Percentiles rank a stretch among this genome's conserved stretches.
These are phyloP conservation scores for Parazoanthus swiftii DNA, from an alignment of 92 coral and sea anemone species.

Conservation along the genomic window DNA sequence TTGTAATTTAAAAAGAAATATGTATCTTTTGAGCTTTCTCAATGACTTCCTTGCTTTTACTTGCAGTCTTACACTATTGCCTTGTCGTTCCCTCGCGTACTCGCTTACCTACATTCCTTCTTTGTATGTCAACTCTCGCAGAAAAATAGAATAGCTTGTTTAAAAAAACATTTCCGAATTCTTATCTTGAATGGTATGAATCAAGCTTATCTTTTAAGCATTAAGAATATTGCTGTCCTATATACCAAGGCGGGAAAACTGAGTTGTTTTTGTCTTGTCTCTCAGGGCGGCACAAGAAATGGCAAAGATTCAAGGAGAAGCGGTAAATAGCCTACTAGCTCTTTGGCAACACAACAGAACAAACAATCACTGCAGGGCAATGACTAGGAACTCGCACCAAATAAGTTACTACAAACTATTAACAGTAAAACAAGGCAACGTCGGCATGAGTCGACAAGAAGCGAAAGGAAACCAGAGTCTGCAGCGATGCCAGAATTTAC, in stretches of 20 bases:
- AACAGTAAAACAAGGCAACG: no score
- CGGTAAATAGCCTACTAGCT: constrained; percentile 38
- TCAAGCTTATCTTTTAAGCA: neutral
- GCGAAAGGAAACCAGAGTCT: no score
- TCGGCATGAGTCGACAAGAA: no score
- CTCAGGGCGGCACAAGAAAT: constrained; percentile 86
- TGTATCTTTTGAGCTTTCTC: no score
- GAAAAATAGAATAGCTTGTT: neutral
- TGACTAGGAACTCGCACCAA: neutral
- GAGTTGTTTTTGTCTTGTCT: neutral
- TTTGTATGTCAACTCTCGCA: neutral
- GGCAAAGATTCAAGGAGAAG: constrained; percentile 73
- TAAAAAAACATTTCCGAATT: neutral
- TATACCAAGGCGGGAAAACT: neutral
- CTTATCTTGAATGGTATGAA: neutral
- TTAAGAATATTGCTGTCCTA: neutral
- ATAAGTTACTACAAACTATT: neutral
- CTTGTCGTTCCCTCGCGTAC: no score
- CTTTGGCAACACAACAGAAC: no score
- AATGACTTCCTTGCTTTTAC: no score
- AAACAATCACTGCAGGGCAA: neutral
- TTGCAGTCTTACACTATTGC: no score
- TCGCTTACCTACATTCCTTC: no score
- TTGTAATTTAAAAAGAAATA: no score
- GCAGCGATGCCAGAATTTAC: no score